A percentile compares a stretch with the other conserved stretches of the same genome.
These are phyloP conservation scores for Brachionus rubens DNA, from an alignment of 1,140 invertebrate genomes.

Conservation along the genomic window DNA sequence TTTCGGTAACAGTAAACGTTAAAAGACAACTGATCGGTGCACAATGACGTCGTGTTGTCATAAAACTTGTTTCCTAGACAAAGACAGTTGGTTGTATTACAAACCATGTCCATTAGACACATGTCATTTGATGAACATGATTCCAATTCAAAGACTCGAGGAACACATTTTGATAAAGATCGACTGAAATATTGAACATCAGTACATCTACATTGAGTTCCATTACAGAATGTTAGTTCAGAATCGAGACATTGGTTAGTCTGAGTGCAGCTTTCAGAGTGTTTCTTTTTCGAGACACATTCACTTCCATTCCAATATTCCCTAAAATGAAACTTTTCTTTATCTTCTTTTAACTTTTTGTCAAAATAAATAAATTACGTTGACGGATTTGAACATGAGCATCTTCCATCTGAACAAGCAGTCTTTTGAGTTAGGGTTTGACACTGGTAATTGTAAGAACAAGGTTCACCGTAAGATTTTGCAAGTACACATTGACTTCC, in stretches of 20 bases:
- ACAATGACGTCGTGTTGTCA: not conserved
- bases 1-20: too few relatives aligned
- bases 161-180: not conserved
- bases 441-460: not conserved
- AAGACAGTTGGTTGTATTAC: not conserved
- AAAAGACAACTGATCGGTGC: too few relatives aligned
- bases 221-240: not conserved
- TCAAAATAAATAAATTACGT: not conserved
- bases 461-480: not conserved
- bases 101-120: slow-evolving; percentile 4
- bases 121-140: slow-evolving; percentile 5
- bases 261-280: not conserved
- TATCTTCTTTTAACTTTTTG: not conserved
- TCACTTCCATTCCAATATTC: too few relatives aligned
- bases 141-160: not conserved
- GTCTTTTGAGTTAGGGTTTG: not conserved
- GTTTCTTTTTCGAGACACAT: not conserved
- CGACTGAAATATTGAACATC: not conserved
- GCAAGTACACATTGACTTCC: not conserved
- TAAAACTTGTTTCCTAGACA: not conserved
- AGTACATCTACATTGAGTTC: not conserved
- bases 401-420: not conserved
- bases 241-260: not conserved
- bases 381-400: not conserved
- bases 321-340: not conserved